These are phyloP conservation scores for Coregonus sp. DNA, from an alignment of 2,797 vertebrate species.

Conservation along the genomic window DNA sequence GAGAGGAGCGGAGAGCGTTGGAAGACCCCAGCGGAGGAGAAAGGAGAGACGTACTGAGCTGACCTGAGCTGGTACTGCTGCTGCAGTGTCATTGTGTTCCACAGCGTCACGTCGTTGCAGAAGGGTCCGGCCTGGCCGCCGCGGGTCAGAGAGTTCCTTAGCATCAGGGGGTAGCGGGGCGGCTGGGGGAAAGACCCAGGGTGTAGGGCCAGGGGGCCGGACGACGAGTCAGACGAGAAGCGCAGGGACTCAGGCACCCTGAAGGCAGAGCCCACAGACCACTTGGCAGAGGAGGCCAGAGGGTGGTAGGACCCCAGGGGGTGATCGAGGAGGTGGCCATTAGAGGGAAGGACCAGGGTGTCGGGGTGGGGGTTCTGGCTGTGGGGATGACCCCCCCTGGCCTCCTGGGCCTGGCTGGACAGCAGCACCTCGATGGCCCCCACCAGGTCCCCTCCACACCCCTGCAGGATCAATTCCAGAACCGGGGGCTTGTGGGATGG, in stretches of 20 bases:
- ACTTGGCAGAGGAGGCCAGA: conserved; percentile 88
- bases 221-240: conserved; percentile 83
- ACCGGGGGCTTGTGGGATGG: conserved; percentile 92
- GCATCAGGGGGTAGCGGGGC: conserved; percentile 91
- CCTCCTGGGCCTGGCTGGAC: conserved; percentile 81
- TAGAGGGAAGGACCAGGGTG: conserved; percentile 82
- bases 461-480: conserved; percentile 91
- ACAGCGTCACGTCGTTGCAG: conserved; percentile 92
- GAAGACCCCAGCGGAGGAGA: conserved; percentile 81
- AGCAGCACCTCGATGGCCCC: conserved; percentile 95
- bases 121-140: conserved; percentile 87
- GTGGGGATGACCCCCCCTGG: conserved; percentile 62
- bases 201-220: conserved; percentile 83
- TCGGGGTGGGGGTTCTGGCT: conserved; percentile 66
- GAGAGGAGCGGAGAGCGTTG: conserved; percentile 85
- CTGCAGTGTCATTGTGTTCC: conserved; percentile 97
- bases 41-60: conserved; percentile 89
- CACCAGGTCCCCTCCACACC: conserved; percentile 93
- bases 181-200: conserved; percentile 89
- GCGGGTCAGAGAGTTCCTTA: conserved; percentile 91
- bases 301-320: conserved; percentile 90
- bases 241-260: conserved; percentile 91
- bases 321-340: conserved; percentile 90
- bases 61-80: conserved; percentile 96
- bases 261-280: conserved; percentile 97